Evolutionary conservation across 2,888 invertebrate genomes (phyloP).

Genomic region (Apamea anceps): DNA sequence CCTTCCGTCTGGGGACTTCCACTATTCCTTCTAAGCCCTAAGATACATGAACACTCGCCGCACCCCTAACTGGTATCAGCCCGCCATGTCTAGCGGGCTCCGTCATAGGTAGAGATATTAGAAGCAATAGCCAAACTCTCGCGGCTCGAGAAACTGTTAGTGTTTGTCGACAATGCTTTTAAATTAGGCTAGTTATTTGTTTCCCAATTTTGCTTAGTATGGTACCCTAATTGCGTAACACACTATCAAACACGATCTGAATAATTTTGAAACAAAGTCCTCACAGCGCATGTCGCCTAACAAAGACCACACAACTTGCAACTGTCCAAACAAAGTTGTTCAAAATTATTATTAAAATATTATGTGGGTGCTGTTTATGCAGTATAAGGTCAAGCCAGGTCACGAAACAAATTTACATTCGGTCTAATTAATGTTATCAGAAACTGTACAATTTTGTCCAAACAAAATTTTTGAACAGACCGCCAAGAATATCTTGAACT

Average conservation of each 20-base stretch:
- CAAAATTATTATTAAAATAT: conserved; percentile 28
- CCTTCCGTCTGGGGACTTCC: no score
- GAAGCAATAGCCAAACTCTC: neutral
- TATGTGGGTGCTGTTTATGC: conserved; percentile 21
- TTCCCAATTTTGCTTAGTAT: neutral
- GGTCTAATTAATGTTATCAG: conserved; percentile 46
- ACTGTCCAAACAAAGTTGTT: neutral
- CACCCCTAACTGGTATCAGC: no score
- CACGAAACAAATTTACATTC: conserved; percentile 48
- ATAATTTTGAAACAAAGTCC: no score
- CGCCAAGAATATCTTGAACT: conserved; percentile 2
- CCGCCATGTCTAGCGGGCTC: no score
- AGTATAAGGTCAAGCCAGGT: conserved; percentile 38
- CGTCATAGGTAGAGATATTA: neutral
- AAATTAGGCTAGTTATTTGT: neutral
- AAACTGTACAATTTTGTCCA: conserved; percentile 8
- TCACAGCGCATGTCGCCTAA: neutral
- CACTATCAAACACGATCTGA: no score
- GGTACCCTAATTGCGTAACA: no score
- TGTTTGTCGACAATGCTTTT: neutral
- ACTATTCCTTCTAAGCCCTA: no score
- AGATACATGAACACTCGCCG: no score
- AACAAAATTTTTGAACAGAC: neutral
- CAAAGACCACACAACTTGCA: neutral
- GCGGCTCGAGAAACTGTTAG: no score